Conservation (phyloP, 2,797 vertebrate genomes). For the Falco rusticolus region DNA sequence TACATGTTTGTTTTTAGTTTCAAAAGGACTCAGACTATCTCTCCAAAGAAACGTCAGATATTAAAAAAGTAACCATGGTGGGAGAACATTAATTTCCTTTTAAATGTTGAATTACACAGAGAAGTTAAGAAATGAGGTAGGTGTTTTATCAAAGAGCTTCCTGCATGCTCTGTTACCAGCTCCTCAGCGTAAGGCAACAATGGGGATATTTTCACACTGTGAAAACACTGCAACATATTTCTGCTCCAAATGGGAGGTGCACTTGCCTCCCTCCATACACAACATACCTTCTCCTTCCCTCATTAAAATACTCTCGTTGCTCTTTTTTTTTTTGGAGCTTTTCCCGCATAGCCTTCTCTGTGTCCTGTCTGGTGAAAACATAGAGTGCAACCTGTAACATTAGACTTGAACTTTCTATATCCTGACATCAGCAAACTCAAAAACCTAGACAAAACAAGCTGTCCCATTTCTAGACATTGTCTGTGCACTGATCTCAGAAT, state of each 20-base stretch:
- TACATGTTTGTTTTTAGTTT: not conserved
- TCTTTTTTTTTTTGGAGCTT: not conserved
- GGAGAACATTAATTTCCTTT: not conserved
- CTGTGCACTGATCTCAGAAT: not conserved
- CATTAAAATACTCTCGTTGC: not conserved
- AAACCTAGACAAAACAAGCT: constrained; percentile 53
- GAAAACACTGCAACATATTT: not conserved
- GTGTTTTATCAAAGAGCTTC: constrained; percentile 3
- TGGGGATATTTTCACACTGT: not conserved
- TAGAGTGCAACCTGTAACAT: not conserved
- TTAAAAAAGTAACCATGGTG: not conserved
- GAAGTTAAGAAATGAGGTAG: not conserved
- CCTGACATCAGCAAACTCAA: not conserved
- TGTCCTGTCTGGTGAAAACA: not conserved
- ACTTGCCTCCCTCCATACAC: not conserved
- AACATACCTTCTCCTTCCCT: not conserved
- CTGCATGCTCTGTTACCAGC: not conserved
- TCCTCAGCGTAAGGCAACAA: not conserved
- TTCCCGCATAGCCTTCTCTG: not conserved
- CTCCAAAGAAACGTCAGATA: not conserved
- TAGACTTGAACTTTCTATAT: constrained; percentile 32
- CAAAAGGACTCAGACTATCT: not conserved
- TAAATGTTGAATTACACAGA: not conserved
- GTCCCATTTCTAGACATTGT: constrained; percentile 4
- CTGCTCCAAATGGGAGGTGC: not conserved